Conservation (phyloP, 1,140 invertebrate species). For the Cardiocondyla obscurior region DNA sequence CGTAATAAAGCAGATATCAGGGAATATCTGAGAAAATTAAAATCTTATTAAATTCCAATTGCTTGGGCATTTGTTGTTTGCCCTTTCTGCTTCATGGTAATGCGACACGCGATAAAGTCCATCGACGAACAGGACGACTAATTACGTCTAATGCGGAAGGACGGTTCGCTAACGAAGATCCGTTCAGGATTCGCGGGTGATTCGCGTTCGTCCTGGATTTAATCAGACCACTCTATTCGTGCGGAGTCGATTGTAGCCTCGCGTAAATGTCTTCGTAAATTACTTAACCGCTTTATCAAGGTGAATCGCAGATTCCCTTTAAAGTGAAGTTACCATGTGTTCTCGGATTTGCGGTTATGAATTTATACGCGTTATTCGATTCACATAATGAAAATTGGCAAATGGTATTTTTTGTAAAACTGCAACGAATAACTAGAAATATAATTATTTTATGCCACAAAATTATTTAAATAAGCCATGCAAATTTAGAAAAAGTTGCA, state of each 20-base stretch:
- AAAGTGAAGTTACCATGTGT: background rate
- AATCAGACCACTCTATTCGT: constrained; percentile 51
- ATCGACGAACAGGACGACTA: constrained; percentile 61
- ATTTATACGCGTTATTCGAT: background rate
- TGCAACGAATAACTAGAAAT: background rate
- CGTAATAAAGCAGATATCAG: background rate
- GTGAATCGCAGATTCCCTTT: constrained; percentile 8
- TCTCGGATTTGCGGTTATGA: constrained; percentile 7
- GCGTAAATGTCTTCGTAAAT: constrained; percentile 47
- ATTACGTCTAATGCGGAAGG: constrained; percentile 63
- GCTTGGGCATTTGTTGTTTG: background rate
- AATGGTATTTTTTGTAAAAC: background rate
- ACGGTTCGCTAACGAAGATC: constrained; percentile 67
- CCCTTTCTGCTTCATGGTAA: background rate
- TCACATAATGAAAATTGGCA: background rate
- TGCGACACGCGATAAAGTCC: constrained; percentile 1
- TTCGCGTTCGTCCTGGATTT: constrained; percentile 57
- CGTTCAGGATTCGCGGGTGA: constrained; percentile 54
- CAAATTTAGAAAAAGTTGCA: background rate
- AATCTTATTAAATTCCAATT: constrained; percentile 9
- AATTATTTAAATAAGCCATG: background rate
- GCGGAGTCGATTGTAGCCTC: constrained; percentile 49
- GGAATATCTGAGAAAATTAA: background rate
- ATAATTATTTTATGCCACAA: background rate
- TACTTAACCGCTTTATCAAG: constrained; percentile 53